Evolutionary conservation across 2,888 invertebrate species (phyloP), one percentile per base, ranked within the genome.

Genomic region (Ectemnius continuus): DNA sequence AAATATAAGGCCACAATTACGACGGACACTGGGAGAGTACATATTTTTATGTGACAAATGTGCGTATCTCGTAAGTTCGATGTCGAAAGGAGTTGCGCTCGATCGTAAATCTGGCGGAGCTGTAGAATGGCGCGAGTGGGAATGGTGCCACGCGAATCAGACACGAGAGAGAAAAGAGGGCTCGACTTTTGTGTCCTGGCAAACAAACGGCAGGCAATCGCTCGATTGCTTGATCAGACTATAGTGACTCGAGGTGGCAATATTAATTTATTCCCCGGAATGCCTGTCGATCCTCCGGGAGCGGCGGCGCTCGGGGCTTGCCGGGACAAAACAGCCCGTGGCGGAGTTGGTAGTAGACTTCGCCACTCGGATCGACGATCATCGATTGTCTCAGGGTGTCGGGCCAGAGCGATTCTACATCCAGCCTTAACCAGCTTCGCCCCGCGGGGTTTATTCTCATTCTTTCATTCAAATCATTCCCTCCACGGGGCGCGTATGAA

Each of bases 191-290:
- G 71, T 83, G 66, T 26, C 57, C 60, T 75, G 71, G 68, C 3
- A 23, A 23, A 84, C 78, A 78, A 84, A 84, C 71, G 78, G 60
- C 76, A 75, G 81, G 81, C 81, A 84, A 85, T 80, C 81, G 84
- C 73, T 75, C 74, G 80, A 85, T 84, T 80, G 83, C 79, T 47
- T 84, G 81, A 78, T 77, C 81, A 82, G 81, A 76, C 79, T 81
- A 80, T 81, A 77, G 74, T 78, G 83, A 82, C 80, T 82, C 84
- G 83, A 76, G 84, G 84, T 85, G 86, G 84, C 81, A 82, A 86
- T 84, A 85, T 86, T 87, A 86, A 87, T 87, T 86, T 87, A 76
- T 76, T 71, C 76, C 70, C 67, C 61, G 79, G 71, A 76, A 80
- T 78, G 78, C 64, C 71, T 64, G 60, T 61, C 69, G 68, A 67